Conservation (phyloP, 2,888 invertebrate species). For the Toxonevra muliebris region DNA sequence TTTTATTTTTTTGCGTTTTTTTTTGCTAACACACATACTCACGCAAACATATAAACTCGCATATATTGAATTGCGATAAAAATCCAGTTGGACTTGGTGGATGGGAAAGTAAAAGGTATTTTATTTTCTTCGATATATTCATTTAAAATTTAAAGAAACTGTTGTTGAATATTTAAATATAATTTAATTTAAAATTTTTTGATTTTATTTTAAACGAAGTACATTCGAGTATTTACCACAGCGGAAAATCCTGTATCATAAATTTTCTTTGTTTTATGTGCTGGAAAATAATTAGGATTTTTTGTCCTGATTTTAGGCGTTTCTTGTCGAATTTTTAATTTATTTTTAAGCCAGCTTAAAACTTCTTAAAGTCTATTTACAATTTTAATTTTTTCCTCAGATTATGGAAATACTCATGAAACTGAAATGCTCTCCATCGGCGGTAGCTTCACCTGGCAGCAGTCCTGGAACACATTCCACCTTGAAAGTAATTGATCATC, state of each 20-base stretch:
- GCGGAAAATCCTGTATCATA: too few relatives aligned
- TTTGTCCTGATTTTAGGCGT: not conserved
- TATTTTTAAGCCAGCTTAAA: too few relatives aligned
- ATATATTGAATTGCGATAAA: not conserved
- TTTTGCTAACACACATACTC: not conserved
- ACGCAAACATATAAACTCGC: not conserved
- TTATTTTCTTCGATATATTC: too few relatives aligned
- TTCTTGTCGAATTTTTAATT: not conserved
- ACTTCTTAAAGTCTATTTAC: too few relatives aligned
- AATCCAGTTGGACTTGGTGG: not conserved
- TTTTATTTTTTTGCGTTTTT: not conserved
- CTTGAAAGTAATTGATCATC: constrained; percentile 46
- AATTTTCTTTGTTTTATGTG: too few relatives aligned
- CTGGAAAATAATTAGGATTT: not conserved
- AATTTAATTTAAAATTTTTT: too few relatives aligned
- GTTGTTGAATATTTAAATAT: too few relatives aligned
- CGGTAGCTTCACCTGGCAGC: constrained; percentile 29
- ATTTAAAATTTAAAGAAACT: too few relatives aligned
- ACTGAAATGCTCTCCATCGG: constrained; percentile 43
- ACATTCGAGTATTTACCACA: too few relatives aligned
- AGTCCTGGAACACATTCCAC: constrained; percentile 39
- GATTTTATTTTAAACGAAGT: too few relatives aligned
- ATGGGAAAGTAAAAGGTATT: too few relatives aligned
- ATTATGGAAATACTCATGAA: constrained; percentile 47
- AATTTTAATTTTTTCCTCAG: too few relatives aligned